Conservation (phyloP, 2,113 vertebrate genomes). For the Budorcas taxicolor region DNA sequence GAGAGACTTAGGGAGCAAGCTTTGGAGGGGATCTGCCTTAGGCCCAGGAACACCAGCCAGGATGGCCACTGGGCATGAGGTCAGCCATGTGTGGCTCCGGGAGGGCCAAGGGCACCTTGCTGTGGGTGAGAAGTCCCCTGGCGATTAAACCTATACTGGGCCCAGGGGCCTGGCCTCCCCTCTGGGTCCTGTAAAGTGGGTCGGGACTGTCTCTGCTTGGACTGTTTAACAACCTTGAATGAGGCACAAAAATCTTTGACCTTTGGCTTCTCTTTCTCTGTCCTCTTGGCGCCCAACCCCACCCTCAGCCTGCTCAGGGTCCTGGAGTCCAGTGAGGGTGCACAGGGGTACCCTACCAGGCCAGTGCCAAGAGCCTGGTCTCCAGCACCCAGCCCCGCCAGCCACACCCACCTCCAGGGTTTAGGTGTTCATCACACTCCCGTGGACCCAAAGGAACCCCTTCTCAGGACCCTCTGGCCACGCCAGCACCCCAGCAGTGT, state of each 20-base stretch:
- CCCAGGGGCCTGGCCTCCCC: neutral
- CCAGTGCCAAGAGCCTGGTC: neutral
- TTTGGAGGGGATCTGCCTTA: neutral
- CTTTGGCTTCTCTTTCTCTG: neutral
- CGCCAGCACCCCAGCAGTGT: neutral
- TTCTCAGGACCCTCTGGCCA: neutral
- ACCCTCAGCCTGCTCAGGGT: neutral
- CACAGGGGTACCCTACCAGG: too few species aligned
- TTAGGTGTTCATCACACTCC: neutral
- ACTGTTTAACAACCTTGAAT: neutral
- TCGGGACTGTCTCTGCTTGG: neutral
- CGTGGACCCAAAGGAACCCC: neutral
- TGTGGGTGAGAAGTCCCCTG: neutral
- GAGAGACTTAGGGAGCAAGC: neutral
- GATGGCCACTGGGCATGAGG: neutral
- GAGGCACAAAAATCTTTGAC: neutral
- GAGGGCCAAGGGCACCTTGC: conserved; percentile 63
- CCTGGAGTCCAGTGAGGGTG: neutral
- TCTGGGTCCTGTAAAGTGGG: neutral
- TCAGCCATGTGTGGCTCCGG: neutral
- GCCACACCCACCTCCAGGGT: conserved; percentile 48
- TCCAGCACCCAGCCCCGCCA: neutral
- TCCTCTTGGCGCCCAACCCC: neutral
- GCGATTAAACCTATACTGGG: neutral
- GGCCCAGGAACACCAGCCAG: neutral